Evolutionary conservation across 2,113 vertebrate genomes (phyloP).

Genomic region (Coptodon rendalli): DNA sequence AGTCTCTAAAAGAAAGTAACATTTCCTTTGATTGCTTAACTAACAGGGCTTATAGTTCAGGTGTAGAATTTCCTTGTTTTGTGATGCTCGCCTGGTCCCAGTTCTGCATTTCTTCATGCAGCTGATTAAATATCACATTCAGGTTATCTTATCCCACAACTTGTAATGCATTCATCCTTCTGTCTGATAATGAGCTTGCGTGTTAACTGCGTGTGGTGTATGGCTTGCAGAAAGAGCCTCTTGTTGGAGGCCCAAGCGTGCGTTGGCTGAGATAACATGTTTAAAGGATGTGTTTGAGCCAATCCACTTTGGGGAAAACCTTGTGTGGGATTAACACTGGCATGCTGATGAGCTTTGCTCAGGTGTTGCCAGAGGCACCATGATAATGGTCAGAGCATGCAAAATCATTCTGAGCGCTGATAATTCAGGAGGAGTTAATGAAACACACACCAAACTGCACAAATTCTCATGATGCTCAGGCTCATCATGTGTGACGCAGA

Average conservation of each 20-base stretch:
- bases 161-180: background rate
- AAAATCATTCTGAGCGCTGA: constrained; percentile 36
- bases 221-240: constrained; percentile 5
- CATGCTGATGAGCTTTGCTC: constrained; percentile 64
- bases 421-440: constrained; percentile 44
- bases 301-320: constrained; percentile 38
- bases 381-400: constrained; percentile 61
- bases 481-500: background rate
- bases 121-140: background rate
- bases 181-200: background rate
- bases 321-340: constrained; percentile 41
- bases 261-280: constrained; percentile 38
- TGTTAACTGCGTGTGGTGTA: constrained; percentile 1
- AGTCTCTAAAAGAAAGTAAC: background rate
- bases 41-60: background rate
- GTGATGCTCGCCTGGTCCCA: background rate
- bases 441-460: constrained; percentile 11
- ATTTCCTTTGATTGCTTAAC: background rate
- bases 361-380: constrained; percentile 64
- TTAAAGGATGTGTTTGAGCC: constrained; percentile 50
- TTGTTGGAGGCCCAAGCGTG: constrained; percentile 5
- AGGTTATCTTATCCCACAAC: background rate
- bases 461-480: background rate
- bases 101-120: background rate
- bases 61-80: background rate